Evolutionary conservation across 2,888 invertebrate genomes (phyloP).

Genomic region (Nipponacmea schrenckii): DNA sequence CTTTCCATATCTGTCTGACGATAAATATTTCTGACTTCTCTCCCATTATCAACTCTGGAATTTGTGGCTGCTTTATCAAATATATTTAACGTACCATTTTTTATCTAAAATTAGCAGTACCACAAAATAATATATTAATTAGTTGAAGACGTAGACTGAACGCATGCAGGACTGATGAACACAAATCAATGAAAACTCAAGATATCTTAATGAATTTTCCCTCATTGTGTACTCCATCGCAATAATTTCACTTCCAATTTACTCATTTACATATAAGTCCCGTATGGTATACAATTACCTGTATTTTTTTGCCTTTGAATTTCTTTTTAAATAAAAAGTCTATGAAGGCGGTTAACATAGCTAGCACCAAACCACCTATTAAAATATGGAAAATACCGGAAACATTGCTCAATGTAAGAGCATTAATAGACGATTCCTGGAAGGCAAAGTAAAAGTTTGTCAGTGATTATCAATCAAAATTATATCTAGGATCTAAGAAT

Average conservation of each 20-base stretch:
- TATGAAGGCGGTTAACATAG: constrained; percentile 37
- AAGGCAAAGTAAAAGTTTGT: neutral
- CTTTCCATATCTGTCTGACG: neutral
- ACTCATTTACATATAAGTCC: too few species aligned
- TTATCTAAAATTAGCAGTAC: too few species aligned
- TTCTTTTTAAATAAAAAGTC: constrained; percentile 33
- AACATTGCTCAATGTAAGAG: constrained; percentile 39
- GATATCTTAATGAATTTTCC: too few species aligned
- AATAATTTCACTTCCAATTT: too few species aligned
- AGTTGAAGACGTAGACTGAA: too few species aligned
- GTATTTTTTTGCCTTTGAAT: constrained; percentile 26
- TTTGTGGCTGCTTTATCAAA: neutral
- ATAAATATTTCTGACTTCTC: neutral
- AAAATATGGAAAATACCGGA: constrained; percentile 44
- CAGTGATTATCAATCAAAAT: too few species aligned
- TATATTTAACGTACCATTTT: constrained; percentile 1
- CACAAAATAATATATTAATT: too few species aligned
- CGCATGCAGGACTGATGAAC: too few species aligned
- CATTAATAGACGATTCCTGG: constrained; percentile 34
- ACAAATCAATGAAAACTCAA: too few species aligned
- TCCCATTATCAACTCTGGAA: neutral
- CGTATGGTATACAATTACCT: constrained; percentile 11
- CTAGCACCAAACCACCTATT: constrained; percentile 36
- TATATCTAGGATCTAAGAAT: too few species aligned
- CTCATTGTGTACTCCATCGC: too few species aligned